Evolutionary conservation across 2,888 invertebrate species (phyloP), one percentile per base, ranked within the genome.

Genomic region (Drosophila falleni): DNA sequence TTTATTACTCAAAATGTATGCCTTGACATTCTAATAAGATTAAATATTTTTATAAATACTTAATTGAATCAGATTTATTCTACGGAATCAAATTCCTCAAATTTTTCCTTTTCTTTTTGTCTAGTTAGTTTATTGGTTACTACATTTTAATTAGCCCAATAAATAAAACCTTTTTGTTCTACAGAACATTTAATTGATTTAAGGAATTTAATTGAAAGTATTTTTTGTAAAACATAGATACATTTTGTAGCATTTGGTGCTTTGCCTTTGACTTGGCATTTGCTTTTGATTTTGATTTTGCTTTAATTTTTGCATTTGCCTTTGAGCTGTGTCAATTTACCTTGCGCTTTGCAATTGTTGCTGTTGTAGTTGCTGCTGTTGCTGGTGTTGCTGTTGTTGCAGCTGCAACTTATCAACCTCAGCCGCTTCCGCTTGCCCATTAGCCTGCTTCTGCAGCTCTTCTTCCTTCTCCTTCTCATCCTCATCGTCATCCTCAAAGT

Each of bases 291-390:
- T 37, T 29, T 11, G 23, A 2, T 23, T 23, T 23, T 33, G 49
- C 15, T 19, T 26, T 82, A 80, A 11, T 11, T 2, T 42, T 59
- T 42, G 29, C 15, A 3, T 16, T 71, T 82, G 49, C 63, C 53
- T 56, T 70, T 51, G 65, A 54, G 80, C 66, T 81, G 70, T 78
- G 75, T 74, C 78, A 81, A 89, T 90, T 89, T 89, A 89, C 89
- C 89, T 89, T 85, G 82, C 82, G 76, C 80, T 80, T 51, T 80
- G 75, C 74, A 80, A 67, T 80, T 67, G 71, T 80, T 29, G 29
- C 1, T 29, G 29, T 29, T 29, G 1, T 3, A 0, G 29, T 6
- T 29, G 29, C 6, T 79, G 68, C 23, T 23, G 29, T 29, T 29
- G 1, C 5, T 4, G 29, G 0, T 29, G 29, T 29, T 79, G 68